A percentile compares a stretch with the other conserved stretches of the same genome.
These are phyloP conservation scores for Cremastinae sp. DNA, from an alignment of 2,888 invertebrate species.

Conservation along the genomic window DNA sequence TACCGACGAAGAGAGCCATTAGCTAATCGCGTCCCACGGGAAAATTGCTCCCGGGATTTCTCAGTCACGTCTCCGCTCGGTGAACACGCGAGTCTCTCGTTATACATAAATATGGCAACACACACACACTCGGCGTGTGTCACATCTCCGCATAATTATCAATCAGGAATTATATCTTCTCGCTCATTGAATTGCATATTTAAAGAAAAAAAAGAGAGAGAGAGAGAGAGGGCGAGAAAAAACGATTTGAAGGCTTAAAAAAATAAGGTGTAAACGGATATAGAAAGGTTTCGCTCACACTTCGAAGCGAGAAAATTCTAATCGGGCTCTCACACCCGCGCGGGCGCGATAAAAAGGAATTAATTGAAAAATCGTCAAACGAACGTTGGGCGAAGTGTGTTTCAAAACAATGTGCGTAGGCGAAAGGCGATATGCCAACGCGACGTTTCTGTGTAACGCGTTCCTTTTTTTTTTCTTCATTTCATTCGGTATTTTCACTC, in stretches of 20 bases:
- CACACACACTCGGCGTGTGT: conserved; percentile 20
- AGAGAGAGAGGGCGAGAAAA: neutral
- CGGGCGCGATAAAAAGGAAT: conserved; percentile 13
- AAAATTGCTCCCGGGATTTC: conserved; percentile 13
- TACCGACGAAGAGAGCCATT: conserved; percentile 13
- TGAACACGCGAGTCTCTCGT: neutral
- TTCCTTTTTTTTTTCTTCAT: conserved; percentile 21
- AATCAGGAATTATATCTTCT: conserved; percentile 26
- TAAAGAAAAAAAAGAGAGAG: conserved; percentile 3
- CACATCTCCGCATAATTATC: conserved; percentile 35
- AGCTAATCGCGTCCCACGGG: conserved; percentile 41
- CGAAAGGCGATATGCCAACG: conserved; percentile 49
- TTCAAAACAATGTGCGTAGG: conserved; percentile 53
- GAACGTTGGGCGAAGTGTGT: conserved; percentile 35
- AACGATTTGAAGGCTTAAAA: no score
- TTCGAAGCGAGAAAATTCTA: conserved; percentile 21
- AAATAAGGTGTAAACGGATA: no score
- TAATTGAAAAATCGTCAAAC: conserved; percentile 40
- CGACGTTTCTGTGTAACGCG: conserved; percentile 35
- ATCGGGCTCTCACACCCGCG: conserved; percentile 34
- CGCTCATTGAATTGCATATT: neutral
- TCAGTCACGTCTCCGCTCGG: neutral
- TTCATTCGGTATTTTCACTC: conserved; percentile 4
- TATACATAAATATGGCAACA: conserved; percentile 11
- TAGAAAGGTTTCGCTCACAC: conserved; percentile 6